phyloP scores from a whole-genome alignment of 2,113 vertebrate species.

The Nibea coibor region DNA sequence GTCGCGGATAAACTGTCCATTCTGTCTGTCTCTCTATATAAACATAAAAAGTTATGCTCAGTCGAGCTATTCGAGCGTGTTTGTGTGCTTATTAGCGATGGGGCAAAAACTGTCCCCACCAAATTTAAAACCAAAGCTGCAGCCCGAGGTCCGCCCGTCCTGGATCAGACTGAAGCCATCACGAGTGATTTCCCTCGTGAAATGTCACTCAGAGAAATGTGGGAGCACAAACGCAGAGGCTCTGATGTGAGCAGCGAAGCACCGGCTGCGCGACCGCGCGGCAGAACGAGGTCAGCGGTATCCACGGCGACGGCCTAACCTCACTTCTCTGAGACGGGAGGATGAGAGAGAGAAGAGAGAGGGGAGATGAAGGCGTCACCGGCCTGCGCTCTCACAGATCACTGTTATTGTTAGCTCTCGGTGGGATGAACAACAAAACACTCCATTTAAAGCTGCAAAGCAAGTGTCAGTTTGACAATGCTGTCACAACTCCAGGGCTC shows the following conservation, averaged over 20 bases:
- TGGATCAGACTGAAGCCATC: slow-evolving; percentile 5
- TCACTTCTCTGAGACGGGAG: background rate
- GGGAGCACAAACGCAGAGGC: slow-evolving; percentile 3
- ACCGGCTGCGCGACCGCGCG: background rate
- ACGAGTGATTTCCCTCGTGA: background rate
- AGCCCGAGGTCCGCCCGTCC: background rate
- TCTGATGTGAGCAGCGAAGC: slow-evolving; percentile 22
- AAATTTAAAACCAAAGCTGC: background rate
- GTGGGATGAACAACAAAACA: background rate
- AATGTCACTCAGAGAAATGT: background rate
- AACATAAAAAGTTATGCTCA: no score
- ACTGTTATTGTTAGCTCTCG: background rate
- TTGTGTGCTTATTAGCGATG: background rate
- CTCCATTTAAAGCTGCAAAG: slow-evolving; percentile 17
- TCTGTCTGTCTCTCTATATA: no score
- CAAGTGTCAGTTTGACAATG: background rate
- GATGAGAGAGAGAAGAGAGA: background rate
- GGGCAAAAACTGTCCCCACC: background rate
- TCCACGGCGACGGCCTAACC: slow-evolving; percentile 24
- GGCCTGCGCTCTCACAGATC: background rate
- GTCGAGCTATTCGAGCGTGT: no score
- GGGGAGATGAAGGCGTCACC: background rate
- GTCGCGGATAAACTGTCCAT: no score
- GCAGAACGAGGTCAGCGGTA: slow-evolving; percentile 27
- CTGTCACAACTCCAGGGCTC: slow-evolving; percentile 21